Conservation (phyloP, 2,888 invertebrate species). For the Microdon myrmicae region DNA sequence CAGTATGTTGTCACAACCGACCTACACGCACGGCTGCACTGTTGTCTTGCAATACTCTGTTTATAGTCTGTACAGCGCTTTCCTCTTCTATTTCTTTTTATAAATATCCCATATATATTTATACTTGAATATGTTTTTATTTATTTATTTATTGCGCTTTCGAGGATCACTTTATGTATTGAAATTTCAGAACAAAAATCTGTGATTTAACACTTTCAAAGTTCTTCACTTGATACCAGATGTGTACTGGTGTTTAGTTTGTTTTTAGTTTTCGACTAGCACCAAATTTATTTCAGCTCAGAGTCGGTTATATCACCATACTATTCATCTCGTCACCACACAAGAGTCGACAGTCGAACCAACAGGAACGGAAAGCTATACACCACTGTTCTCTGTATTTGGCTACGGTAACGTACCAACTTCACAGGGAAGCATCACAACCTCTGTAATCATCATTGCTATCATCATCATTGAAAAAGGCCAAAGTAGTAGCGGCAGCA, state of each 20-base stretch:
- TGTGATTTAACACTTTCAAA: constrained; percentile 28
- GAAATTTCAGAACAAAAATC: constrained; percentile 25
- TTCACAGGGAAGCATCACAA: constrained; percentile 36
- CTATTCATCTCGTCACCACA: constrained; percentile 29
- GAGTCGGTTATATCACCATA: constrained; percentile 28
- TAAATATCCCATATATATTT: no score
- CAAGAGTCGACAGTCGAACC: constrained; percentile 38
- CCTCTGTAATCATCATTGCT: constrained; percentile 18
- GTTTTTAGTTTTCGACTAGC: neutral
- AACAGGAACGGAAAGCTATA: constrained; percentile 41
- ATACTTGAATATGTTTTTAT: no score
- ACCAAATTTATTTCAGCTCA: constrained; percentile 2
- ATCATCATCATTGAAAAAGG: constrained; percentile 18
- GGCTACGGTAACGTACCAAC: constrained; percentile 48
- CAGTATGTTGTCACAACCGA: neutral
- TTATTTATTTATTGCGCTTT: no score
- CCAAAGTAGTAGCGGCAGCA: constrained; percentile 3
- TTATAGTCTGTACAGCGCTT: no score
- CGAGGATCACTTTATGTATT: constrained; percentile 1
- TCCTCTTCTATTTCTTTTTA: no score
- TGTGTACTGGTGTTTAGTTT: neutral
- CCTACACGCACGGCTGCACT: constrained; percentile 3
- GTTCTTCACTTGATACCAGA: constrained; percentile 6
- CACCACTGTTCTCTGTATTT: constrained; percentile 50
- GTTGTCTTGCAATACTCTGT: no score